These are phyloP conservation scores for Rhodophaea formosa DNA, from an alignment of 2,888 invertebrate genomes.

Conservation along the genomic window DNA sequence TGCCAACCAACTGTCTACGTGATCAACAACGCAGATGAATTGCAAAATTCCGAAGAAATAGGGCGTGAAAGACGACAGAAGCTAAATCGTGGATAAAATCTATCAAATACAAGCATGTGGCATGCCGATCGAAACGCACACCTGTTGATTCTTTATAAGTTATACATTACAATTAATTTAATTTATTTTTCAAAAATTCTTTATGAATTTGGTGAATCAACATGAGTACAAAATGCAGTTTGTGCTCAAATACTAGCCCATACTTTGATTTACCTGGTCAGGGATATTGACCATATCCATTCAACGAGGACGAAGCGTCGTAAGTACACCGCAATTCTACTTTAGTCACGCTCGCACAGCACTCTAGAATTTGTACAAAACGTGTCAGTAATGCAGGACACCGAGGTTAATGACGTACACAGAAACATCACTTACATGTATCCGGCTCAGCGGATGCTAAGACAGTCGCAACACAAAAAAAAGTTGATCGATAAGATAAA, in stretches of 20 bases:
- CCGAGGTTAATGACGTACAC: conserved; percentile 60
- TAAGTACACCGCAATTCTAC: conserved; percentile 44
- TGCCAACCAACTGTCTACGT: conserved; percentile 1
- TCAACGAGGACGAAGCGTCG: conserved; percentile 37
- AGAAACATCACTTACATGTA: conserved; percentile 70
- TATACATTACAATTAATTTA: neutral
- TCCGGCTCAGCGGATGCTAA: conserved; percentile 47
- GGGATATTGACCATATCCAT: conserved; percentile 56
- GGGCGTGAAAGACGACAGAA: conserved; percentile 32
- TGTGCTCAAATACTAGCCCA: conserved; percentile 19
- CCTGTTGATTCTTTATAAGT: conserved; percentile 51
- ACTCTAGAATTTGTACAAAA: conserved; percentile 51
- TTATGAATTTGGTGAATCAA: neutral
- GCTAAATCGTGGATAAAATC: neutral
- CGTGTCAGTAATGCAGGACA: conserved; percentile 55
- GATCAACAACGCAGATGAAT: neutral
- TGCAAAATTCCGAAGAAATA: conserved; percentile 11
- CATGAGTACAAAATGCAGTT: neutral
- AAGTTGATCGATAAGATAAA: conserved; percentile 54
- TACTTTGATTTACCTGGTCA: conserved; percentile 46
- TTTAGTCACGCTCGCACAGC: conserved; percentile 52
- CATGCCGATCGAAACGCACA: conserved; percentile 30
- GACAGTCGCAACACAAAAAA: conserved; percentile 56
- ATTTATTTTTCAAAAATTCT: neutral
- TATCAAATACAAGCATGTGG: neutral